Percentiles rank a stretch among this genome's conserved stretches.
Conservation (phyloP, 2,797 vertebrate genomes). For the Kryptolebias ocellatus region DNA sequence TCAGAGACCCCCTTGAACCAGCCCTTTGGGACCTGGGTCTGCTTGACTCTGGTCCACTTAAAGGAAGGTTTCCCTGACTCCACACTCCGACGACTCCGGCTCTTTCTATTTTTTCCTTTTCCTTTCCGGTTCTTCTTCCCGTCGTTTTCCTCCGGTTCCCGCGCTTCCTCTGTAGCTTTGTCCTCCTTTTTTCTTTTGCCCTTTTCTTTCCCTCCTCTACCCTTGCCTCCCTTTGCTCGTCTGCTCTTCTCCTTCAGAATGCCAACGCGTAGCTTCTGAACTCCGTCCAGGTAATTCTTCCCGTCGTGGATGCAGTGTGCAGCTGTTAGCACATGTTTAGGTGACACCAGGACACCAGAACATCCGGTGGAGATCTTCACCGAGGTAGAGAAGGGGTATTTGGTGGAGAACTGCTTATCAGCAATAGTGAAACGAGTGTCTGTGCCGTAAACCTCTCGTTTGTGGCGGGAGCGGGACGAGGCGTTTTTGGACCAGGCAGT, state of each 20-base stretch:
- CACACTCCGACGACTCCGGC: constrained; percentile 64
- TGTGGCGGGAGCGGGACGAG: constrained; percentile 74
- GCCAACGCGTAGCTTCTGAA: constrained; percentile 90
- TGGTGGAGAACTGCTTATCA: constrained; percentile 90
- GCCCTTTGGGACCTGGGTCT: constrained; percentile 92
- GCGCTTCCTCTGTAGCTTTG: constrained; percentile 41
- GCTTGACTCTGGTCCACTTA: constrained; percentile 94
- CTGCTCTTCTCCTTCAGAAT: constrained; percentile 88
- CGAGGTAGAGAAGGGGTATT: constrained; percentile 92
- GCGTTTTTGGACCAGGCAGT: constrained; percentile 44
- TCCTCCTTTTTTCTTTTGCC: constrained; percentile 70
- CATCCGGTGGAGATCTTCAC: constrained; percentile 97
- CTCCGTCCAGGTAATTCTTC: constrained; percentile 89
- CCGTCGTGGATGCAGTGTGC: constrained; percentile 96
- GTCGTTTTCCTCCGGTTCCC: constrained; percentile 42
- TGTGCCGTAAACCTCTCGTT: constrained; percentile 91
- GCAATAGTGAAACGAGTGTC: constrained; percentile 96
- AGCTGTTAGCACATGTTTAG: constrained; percentile 92
- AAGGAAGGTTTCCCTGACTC: constrained; percentile 85
- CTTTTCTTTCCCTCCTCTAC: constrained; percentile 74
- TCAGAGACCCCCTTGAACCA: constrained; percentile 88
- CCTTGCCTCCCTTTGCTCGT: constrained; percentile 73
- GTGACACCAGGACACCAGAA: constrained; percentile 91
- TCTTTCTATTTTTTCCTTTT: constrained; percentile 73
- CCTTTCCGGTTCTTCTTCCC: constrained; percentile 54